Evolutionary conservation across 2,888 invertebrate genomes (phyloP).

Genomic region (Frankliniella intonsa): DNA sequence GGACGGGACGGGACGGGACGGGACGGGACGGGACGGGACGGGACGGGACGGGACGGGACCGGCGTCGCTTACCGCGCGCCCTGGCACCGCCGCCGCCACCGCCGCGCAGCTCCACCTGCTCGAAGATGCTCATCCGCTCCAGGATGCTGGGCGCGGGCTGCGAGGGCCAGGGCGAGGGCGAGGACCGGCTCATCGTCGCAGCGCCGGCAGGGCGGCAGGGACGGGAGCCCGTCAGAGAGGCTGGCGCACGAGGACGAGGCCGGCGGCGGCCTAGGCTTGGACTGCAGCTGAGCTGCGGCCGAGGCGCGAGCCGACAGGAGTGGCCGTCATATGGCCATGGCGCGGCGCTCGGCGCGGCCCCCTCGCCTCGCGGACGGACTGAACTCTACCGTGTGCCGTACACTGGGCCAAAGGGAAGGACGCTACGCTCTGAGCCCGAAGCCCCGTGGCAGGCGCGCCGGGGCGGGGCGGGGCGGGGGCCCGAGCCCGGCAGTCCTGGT

Average conservation of each 20-base stretch:
- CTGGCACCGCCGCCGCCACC: background rate
- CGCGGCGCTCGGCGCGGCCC: background rate
- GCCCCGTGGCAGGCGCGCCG: background rate
- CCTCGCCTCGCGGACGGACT: slow-evolving; percentile 2
- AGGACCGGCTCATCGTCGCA: background rate
- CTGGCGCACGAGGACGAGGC: background rate
- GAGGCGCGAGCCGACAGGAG: background rate
- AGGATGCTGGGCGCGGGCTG: slow-evolving; percentile 25
- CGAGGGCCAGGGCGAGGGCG: background rate
- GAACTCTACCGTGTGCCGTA: background rate
- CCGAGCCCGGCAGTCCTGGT: too few species aligned
- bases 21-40: too few species aligned
- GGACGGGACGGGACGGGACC: too few species aligned
- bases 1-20: too few species aligned
- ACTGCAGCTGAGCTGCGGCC: background rate
- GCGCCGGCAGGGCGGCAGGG: background rate
- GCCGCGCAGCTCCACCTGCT: slow-evolving; percentile 20
- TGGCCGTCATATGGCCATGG: too few species aligned
- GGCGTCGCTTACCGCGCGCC: background rate
- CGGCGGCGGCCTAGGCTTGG: background rate
- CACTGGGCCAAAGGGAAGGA: too few species aligned
- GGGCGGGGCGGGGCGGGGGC: background rate
- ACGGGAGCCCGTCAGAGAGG: too few species aligned
- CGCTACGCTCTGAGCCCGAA: background rate
- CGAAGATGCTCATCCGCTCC: slow-evolving; percentile 11